These are phyloP conservation scores for Deroplatys truncata DNA, from an alignment of 2,888 invertebrate species.

Conservation along the genomic window DNA sequence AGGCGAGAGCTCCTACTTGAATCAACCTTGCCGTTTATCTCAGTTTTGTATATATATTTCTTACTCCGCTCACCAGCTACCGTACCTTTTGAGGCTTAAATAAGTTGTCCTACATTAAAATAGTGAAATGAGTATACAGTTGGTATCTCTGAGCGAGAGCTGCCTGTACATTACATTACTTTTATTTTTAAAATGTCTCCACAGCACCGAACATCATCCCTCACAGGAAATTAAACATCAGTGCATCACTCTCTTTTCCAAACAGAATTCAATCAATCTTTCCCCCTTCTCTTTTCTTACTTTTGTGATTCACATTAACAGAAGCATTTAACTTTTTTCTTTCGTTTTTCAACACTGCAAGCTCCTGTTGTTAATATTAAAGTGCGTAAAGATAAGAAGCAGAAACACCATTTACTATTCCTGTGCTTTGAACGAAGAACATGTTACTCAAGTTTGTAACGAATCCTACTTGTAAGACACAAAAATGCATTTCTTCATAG, in stretches of 20 bases:
- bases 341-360: background rate
- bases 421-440: background rate
- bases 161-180: background rate
- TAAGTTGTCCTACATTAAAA: background rate
- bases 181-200: background rate
- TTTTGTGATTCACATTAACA: background rate
- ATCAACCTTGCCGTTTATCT: too few species aligned
- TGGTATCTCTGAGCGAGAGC: background rate
- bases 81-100: background rate
- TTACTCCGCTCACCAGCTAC: too few species aligned
- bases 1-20: too few species aligned
- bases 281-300: background rate
- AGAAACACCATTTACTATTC: background rate
- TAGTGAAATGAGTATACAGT: background rate
- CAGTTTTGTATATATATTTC: too few species aligned
- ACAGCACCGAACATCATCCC: background rate
- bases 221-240: slow-evolving; percentile 12
- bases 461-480: background rate
- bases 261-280: slow-evolving; percentile 2
- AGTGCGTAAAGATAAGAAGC: background rate
- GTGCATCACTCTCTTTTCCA: background rate
- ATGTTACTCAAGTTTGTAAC: too few species aligned
- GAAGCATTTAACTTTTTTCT: background rate
- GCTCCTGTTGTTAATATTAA: background rate
- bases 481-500: too few species aligned